phyloP scores from a whole-genome alignment of 2,113 vertebrate genomes.

The Oxygymnocypris stewartii region DNA sequence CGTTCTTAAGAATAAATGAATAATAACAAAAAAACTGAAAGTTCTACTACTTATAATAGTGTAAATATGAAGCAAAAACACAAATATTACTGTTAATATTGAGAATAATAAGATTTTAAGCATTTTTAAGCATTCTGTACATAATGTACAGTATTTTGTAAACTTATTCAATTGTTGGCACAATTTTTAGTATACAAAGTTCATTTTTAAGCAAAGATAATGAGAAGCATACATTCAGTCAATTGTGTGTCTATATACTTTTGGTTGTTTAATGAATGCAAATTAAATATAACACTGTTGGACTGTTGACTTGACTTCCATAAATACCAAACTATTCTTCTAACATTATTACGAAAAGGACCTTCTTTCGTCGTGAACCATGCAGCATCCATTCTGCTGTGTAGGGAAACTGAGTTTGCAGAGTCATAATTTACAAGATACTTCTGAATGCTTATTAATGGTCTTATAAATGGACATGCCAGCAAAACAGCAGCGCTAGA shows the following conservation, averaged over 20 bases:
- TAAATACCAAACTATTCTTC: background rate
- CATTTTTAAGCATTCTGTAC: no score
- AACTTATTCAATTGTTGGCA: background rate
- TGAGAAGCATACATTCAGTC: background rate
- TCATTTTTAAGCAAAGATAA: background rate
- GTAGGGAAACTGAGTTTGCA: slow-evolving; percentile 16
- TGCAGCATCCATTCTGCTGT: background rate
- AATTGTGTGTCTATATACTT: background rate
- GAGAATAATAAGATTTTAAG: no score
- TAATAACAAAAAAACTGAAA: background rate
- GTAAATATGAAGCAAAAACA: background rate
- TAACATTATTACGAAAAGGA: background rate
- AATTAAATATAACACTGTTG: background rate
- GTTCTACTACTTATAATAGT: background rate
- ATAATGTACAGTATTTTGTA: background rate
- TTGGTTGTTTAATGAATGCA: background rate
- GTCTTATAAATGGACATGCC: background rate
- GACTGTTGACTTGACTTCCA: background rate
- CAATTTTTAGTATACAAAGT: background rate
- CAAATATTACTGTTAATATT: background rate
- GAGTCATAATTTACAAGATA: background rate
- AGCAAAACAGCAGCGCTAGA: slow-evolving; percentile 15
- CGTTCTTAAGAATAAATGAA: no score
- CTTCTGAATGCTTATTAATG: slow-evolving; percentile 32
- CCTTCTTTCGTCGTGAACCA: background rate